Percentiles rank a stretch among this genome's conserved stretches.
Evolutionary conservation across 1,140 invertebrate species (phyloP).

Genomic region (Brachionus koreanus): DNA sequence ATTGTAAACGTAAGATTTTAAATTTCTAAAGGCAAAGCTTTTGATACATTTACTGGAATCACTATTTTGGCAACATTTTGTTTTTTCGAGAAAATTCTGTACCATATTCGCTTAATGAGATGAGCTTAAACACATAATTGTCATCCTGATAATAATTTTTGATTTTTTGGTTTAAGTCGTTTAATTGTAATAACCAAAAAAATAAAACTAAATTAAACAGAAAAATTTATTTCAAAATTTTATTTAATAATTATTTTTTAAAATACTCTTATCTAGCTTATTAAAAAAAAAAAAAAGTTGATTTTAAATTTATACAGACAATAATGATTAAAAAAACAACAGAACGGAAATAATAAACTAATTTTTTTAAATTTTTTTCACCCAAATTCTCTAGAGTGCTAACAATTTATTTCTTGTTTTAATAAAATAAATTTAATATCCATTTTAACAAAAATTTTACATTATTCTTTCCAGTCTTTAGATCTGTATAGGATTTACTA

Average conservation of each 20-base stretch:
- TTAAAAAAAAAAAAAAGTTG: neutral
- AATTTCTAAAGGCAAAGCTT: too few species aligned
- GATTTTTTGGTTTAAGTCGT: too few species aligned
- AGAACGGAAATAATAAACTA: neutral
- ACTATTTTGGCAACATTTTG: too few species aligned
- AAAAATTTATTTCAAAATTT: neutral
- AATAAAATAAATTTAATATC: neutral
- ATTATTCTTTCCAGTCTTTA: neutral
- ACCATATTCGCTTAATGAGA: too few species aligned
- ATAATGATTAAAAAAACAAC: slow-evolving; percentile 18
- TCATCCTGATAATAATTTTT: too few species aligned
- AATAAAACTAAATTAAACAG: too few species aligned
- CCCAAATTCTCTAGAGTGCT: neutral
- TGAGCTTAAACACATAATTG: too few species aligned
- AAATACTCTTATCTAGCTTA: neutral
- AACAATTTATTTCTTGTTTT: neutral
- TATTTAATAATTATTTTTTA: neutral
- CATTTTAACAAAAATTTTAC: neutral
- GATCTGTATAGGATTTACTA: neutral
- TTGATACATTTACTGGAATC: too few species aligned
- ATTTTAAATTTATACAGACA: neutral
- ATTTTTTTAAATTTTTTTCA: neutral
- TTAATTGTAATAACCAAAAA: too few species aligned
- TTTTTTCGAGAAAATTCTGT: too few species aligned
- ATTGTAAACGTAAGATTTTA: too few species aligned